These are phyloP conservation scores for Spatulosminthurus flaviceps DNA, from an alignment of 2,888 invertebrate species.

Conservation along the genomic window DNA sequence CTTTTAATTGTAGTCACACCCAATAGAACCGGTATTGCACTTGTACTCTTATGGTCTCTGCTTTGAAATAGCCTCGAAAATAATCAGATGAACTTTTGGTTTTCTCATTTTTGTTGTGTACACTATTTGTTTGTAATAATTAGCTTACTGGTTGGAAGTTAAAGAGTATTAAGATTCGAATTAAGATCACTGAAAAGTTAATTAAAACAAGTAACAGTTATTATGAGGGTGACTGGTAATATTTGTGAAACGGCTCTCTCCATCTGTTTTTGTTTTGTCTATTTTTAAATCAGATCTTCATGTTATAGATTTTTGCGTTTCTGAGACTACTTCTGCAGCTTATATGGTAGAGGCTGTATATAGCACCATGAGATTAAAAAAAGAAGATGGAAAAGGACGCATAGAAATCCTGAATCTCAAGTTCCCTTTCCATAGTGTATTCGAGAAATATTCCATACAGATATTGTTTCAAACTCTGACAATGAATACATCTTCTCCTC, in stretches of 20 bases:
- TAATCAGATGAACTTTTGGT: no score
- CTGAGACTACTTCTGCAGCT: not conserved
- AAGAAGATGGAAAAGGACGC: not conserved
- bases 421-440: not conserved
- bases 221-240: not conserved
- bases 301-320: conserved; percentile 24
- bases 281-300: conserved; percentile 33
- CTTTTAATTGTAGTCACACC: no score
- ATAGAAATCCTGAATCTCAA: not conserved
- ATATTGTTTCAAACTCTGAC: conserved; percentile 5
- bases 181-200: conserved; percentile 23
- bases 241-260: not conserved
- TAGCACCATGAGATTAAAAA: not conserved
- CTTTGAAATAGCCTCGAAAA: no score
- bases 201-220: conserved; percentile 39
- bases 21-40: no score
- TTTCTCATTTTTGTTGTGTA: not conserved
- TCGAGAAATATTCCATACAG: not conserved
- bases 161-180: conserved; percentile 22
- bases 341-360: not conserved
- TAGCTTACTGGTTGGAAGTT: not conserved
- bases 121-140: not conserved
- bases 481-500: not conserved
- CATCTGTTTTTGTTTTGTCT: conserved; percentile 34
- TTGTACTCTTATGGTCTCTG: no score